Conservation (phyloP, 2,797 vertebrate species). For the Gastrophryne carolinensis region DNA sequence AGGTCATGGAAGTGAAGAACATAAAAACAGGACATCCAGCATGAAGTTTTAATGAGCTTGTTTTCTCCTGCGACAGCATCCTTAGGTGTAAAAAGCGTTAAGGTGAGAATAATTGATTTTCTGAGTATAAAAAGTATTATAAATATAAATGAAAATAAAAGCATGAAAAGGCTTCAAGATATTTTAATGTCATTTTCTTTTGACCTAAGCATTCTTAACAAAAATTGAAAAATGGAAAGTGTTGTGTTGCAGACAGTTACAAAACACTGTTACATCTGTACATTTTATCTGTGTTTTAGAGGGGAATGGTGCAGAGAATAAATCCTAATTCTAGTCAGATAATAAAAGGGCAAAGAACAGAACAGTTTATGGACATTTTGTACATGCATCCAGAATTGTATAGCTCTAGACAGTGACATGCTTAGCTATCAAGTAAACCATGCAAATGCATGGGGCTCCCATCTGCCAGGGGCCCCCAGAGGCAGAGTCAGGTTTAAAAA, state of each 20-base stretch:
- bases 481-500: too few relatives aligned
- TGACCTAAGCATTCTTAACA: constrained; percentile 28
- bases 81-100: constrained; percentile 52
- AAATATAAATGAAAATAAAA: constrained; percentile 39
- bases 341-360: neutral
- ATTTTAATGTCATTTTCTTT: constrained; percentile 41
- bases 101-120: constrained; percentile 52
- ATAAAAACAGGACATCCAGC: constrained; percentile 44
- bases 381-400: too few relatives aligned
- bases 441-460: too few relatives aligned
- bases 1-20: constrained; percentile 45
- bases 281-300: neutral
- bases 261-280: neutral
- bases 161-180: constrained; percentile 35
- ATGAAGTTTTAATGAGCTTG: constrained; percentile 50
- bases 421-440: too few relatives aligned
- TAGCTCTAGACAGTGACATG: too few relatives aligned
- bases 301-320: neutral
- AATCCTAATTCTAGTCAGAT: neutral
- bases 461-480: too few relatives aligned
- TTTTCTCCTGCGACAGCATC: constrained; percentile 47
- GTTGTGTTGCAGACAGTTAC: neutral
- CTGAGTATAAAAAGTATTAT: constrained; percentile 23
- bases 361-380: too few relatives aligned
- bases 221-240: constrained; percentile 10